phyloP scores from a whole-genome alignment of 2,113 vertebrate genomes.

The Rhea americana region DNA sequence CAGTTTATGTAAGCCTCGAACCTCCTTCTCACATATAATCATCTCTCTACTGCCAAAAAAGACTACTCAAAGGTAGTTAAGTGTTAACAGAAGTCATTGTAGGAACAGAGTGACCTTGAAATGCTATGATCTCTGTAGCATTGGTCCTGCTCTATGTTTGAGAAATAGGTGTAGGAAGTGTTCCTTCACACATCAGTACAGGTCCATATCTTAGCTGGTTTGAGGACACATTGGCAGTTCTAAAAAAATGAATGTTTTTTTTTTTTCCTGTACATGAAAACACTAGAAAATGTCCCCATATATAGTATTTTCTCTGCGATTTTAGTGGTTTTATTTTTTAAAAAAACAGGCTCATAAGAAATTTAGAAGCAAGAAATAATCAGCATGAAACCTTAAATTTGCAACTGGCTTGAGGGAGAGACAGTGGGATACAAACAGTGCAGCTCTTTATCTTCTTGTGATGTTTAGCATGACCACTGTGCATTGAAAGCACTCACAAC shows the following conservation, averaged over 20 bases:
- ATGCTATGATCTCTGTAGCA: no score
- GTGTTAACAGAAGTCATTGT: no score
- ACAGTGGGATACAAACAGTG: no score
- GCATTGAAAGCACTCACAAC: no score
- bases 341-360: background rate
- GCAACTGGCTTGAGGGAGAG: background rate
- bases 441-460: no score
- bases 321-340: background rate
- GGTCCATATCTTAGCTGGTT: background rate
- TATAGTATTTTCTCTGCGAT: background rate
- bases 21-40: background rate
- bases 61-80: no score
- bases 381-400: no score
- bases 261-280: background rate
- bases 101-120: background rate
- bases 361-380: background rate
- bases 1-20: no score
- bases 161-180: background rate
- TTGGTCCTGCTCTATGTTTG: no score
- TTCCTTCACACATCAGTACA: background rate
- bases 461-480: no score
- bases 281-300: fast-evolving
- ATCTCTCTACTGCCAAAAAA: background rate
- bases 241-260: no score
- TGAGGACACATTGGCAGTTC: no score